These are phyloP conservation scores for Synergus laeviventris DNA, from an alignment of 2,888 invertebrate genomes.

Conservation along the genomic window DNA sequence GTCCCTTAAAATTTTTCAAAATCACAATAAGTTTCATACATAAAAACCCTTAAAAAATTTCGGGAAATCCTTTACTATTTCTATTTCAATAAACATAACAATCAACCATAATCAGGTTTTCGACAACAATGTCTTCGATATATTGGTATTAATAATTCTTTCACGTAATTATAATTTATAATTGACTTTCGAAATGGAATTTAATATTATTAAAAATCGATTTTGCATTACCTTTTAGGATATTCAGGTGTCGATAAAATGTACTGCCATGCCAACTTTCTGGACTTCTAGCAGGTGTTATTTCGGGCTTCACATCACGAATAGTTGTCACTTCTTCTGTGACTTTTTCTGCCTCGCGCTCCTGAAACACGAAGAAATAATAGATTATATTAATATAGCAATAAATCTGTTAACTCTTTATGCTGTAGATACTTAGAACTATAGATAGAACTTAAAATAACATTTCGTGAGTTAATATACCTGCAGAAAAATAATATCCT, in stretches of 20 bases:
- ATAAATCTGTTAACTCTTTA: not conserved
- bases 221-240: slow-evolving; percentile 69
- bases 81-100: too few species aligned
- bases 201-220: too few species aligned
- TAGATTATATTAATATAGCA: not conserved
- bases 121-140: too few species aligned
- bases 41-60: too few species aligned
- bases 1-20: too few species aligned
- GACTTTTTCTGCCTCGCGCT: slow-evolving; percentile 71
- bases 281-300: slow-evolving; percentile 64
- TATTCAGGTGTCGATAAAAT: slow-evolving; percentile 68
- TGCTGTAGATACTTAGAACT: not conserved
- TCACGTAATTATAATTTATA: too few species aligned
- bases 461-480: not conserved
- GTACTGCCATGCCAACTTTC: slow-evolving; percentile 69
- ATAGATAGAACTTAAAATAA: not conserved
- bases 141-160: too few species aligned
- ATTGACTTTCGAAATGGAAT: too few species aligned
- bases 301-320: slow-evolving; percentile 69
- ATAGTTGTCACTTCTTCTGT: slow-evolving; percentile 67
- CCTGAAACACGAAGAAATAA: slow-evolving; percentile 59
- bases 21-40: too few species aligned
- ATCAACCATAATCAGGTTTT: too few species aligned
- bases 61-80: too few species aligned
- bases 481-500: not conserved